These are phyloP conservation scores for Ypsolopha sequella DNA, from an alignment of 2,888 invertebrate species.

Conservation along the genomic window DNA sequence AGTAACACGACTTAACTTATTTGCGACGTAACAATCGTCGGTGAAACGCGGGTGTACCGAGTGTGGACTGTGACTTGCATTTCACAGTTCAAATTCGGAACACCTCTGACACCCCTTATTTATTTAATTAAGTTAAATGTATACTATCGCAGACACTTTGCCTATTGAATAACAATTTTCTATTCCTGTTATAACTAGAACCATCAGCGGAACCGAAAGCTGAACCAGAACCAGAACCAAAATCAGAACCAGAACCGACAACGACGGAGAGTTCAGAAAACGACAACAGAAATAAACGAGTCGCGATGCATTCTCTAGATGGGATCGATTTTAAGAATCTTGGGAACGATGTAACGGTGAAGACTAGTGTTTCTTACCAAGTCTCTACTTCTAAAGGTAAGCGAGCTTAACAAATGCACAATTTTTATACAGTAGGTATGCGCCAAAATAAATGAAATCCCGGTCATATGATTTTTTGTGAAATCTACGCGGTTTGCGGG, in stretches of 20 bases:
- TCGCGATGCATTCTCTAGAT: constrained; percentile 60
- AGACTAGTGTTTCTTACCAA: constrained; percentile 84
- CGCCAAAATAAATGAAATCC: neutral
- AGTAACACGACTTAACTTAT: too few relatives aligned
- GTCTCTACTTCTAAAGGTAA: constrained; percentile 48
- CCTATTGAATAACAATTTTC: too few relatives aligned
- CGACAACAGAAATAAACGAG: constrained; percentile 66
- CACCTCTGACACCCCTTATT: too few relatives aligned
- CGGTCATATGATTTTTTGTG: neutral
- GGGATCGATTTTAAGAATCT: constrained; percentile 57
- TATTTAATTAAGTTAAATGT: too few relatives aligned
- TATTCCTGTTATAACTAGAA: constrained; percentile 19
- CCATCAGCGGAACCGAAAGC: constrained; percentile 32
- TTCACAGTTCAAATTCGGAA: too few relatives aligned
- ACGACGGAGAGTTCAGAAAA: constrained; percentile 27
- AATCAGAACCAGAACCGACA: constrained; percentile 40
- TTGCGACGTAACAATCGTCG: too few relatives aligned
- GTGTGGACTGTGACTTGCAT: too few relatives aligned
- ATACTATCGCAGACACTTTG: too few relatives aligned
- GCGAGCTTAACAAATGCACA: too few relatives aligned
- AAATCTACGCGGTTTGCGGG: too few relatives aligned
- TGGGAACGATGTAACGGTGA: constrained; percentile 77
- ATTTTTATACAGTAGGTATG: too few relatives aligned
- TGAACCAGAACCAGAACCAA: constrained; percentile 35
- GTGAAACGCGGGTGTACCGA: too few relatives aligned